Conservation (phyloP, 2,888 invertebrate genomes). For the Lepas anatifera region DNA sequence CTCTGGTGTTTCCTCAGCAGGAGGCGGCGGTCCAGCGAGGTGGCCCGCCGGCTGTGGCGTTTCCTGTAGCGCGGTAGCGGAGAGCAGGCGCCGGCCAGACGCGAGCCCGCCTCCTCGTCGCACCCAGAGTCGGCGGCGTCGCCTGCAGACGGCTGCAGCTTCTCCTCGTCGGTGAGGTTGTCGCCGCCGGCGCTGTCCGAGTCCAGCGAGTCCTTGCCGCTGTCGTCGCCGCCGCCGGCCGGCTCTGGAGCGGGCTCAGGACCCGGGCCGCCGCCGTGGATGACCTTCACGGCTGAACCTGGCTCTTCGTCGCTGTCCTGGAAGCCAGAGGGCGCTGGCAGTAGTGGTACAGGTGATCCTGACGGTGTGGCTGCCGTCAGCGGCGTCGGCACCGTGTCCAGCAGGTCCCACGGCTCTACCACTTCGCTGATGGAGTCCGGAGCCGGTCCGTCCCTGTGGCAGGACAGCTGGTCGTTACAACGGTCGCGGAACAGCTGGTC, state of each 20-base stretch:
- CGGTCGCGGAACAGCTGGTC: too few relatives aligned
- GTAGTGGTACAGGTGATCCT: neutral
- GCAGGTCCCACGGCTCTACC: constrained; percentile 27
- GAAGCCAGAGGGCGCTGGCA: constrained; percentile 16
- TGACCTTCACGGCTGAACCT: neutral
- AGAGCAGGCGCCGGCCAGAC: neutral
- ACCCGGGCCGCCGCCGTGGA: constrained; percentile 11
- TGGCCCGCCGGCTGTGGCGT: constrained; percentile 15
- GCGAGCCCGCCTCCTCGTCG: neutral
- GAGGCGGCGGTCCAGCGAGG: constrained; percentile 15
- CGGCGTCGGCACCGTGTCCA: neutral
- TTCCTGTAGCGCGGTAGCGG: neutral
- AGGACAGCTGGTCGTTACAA: constrained; percentile 21
- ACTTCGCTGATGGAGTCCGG: neutral
- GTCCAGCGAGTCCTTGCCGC: constrained; percentile 16
- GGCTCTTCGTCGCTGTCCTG: constrained; percentile 6
- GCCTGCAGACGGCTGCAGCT: constrained; percentile 1
- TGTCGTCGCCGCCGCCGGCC: constrained; percentile 11
- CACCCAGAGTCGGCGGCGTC: neutral
- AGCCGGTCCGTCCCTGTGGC: neutral
- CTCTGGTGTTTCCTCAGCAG: constrained; percentile 19
- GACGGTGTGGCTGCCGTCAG: neutral
- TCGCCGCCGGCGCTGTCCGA: constrained; percentile 4
- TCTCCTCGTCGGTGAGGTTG: constrained; percentile 14
- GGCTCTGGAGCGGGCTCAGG: constrained; percentile 8